Percentiles rank a stretch among this genome's conserved stretches.
phyloP scores from a whole-genome alignment of 1,140 invertebrate genomes.

The Diorhabda elongata region DNA sequence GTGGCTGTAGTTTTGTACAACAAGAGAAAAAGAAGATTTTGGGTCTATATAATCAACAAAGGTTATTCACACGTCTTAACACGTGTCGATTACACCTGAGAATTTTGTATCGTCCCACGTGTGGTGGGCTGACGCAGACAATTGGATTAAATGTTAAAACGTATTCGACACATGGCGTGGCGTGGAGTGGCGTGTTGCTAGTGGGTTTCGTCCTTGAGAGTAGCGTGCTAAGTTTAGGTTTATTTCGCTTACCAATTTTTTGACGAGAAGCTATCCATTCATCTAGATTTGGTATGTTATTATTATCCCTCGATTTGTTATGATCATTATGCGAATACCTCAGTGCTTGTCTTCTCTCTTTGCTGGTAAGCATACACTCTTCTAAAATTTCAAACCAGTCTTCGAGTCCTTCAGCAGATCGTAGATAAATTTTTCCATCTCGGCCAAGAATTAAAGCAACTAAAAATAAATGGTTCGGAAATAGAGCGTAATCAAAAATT shows the following conservation, averaged over 20 bases:
- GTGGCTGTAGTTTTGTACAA: too few relatives aligned
- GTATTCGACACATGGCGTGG: too few relatives aligned
- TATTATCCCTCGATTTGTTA: conserved; percentile 43
- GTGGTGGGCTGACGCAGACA: too few relatives aligned
- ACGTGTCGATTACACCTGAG: too few relatives aligned
- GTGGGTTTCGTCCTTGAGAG: too few relatives aligned
- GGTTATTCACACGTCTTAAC: too few relatives aligned
- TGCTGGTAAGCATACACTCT: conserved; percentile 58
- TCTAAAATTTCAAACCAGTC: conserved; percentile 61
- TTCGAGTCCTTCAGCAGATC: conserved; percentile 54
- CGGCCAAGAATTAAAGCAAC: conserved; percentile 51
- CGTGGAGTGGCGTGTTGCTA: too few relatives aligned
- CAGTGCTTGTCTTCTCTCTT: conserved; percentile 55
- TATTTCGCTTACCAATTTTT: conserved; percentile 42
- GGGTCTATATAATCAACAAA: too few relatives aligned
- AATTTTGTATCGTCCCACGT: too few relatives aligned
- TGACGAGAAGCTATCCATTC: conserved; percentile 51
- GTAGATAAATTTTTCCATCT: conserved; percentile 57
- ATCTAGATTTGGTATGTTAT: conserved; percentile 49
- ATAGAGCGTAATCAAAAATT: not conserved
- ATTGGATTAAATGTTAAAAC: too few relatives aligned
- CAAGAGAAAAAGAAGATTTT: too few relatives aligned
- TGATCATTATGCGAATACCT: conserved; percentile 48
- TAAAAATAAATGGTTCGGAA: conserved; percentile 4
- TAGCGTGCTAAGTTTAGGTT: too few relatives aligned